These are phyloP conservation scores for Sebastes minor DNA, from an alignment of 2,797 vertebrate species.

Conservation along the genomic window DNA sequence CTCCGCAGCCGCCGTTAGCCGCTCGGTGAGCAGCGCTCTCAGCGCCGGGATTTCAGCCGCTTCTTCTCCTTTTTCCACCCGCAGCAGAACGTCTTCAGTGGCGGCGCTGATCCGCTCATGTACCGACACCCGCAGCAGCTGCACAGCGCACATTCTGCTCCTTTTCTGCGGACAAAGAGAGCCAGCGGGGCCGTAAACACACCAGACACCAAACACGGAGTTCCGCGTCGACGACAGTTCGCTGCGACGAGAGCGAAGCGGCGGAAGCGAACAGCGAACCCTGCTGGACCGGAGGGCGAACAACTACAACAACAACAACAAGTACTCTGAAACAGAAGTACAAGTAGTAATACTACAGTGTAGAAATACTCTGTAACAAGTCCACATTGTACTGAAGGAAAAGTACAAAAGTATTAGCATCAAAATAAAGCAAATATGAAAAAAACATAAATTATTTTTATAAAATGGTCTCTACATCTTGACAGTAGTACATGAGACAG, in stretches of 20 bases:
- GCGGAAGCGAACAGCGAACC: background rate
- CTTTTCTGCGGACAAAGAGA: background rate
- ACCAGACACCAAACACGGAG: background rate
- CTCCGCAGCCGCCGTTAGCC: constrained; percentile 55
- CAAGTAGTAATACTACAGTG: background rate
- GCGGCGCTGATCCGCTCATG: constrained; percentile 51
- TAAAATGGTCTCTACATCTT: too few relatives aligned
- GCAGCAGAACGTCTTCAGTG: constrained; percentile 47
- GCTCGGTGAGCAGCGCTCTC: constrained; percentile 55
- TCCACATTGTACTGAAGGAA: too few relatives aligned
- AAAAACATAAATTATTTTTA: too few relatives aligned
- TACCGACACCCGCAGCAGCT: constrained; percentile 54
- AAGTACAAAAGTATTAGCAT: too few relatives aligned
- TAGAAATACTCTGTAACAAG: background rate
- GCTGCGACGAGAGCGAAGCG: background rate
- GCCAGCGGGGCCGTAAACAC: background rate
- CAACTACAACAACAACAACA: background rate
- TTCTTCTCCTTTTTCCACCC: constrained; percentile 23
- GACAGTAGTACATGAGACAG: too few relatives aligned
- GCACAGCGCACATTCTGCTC: constrained; percentile 28
- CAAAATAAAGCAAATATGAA: too few relatives aligned
- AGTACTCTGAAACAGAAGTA: background rate
- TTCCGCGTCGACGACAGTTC: background rate
- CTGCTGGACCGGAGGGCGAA: background rate
- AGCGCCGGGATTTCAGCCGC: background rate